These are phyloP conservation scores for Trichechus manatus DNA, from an alignment of 2,113 vertebrate species.

Conservation along the genomic window DNA sequence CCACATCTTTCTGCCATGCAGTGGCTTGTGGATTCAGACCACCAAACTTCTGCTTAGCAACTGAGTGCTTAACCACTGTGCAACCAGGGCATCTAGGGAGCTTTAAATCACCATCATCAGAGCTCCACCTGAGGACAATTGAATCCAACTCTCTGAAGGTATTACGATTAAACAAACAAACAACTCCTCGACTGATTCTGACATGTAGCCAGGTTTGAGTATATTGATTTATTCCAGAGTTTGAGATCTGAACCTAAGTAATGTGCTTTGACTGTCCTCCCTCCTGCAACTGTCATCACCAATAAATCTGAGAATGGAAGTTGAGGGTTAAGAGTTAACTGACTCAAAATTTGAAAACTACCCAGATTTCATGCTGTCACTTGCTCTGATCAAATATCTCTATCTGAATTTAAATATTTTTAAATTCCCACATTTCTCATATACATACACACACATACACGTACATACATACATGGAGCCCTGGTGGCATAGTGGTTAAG, in stretches of 20 bases:
- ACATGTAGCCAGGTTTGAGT: neutral
- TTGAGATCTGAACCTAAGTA: neutral
- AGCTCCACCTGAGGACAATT: neutral
- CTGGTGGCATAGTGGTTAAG: too few species aligned
- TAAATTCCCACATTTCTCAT: neutral
- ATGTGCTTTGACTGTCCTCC: neutral
- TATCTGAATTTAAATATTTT: neutral
- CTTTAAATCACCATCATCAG: neutral
- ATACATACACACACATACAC: neutral
- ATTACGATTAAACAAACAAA: neutral
- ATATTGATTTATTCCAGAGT: neutral
- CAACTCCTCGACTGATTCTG: neutral
- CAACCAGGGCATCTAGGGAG: too few species aligned
- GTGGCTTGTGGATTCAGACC: too few species aligned
- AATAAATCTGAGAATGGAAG: neutral
- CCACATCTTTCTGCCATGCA: too few species aligned
- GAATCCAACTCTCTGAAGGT: neutral
- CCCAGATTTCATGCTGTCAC: neutral
- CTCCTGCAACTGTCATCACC: neutral
- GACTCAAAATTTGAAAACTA: neutral
- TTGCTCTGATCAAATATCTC: neutral
- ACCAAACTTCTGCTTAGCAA: too few species aligned
- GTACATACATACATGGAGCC: neutral
- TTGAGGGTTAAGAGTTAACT: neutral
- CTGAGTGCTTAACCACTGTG: too few species aligned